Evolutionary conservation across 2,888 invertebrate species (phyloP).

Genomic region (Achlya flavicornis): DNA sequence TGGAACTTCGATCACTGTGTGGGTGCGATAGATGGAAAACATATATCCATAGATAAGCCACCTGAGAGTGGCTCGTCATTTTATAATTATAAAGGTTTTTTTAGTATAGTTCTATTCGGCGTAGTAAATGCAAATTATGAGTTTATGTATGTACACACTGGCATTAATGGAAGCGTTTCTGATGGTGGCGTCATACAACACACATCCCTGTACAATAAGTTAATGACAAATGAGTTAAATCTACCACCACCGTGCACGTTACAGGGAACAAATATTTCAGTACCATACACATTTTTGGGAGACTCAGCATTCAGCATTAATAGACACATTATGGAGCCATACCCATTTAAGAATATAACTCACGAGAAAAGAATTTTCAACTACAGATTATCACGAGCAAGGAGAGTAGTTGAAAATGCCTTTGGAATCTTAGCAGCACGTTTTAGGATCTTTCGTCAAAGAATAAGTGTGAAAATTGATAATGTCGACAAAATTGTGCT

Average conservation of each 20-base stretch:
- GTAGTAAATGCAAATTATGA: constrained; percentile 17
- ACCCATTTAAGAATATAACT: constrained; percentile 21
- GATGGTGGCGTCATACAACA: constrained; percentile 33
- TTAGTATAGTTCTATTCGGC: constrained; percentile 30
- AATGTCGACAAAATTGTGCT: constrained; percentile 21
- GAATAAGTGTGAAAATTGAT: constrained; percentile 22
- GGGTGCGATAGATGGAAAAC: constrained; percentile 27
- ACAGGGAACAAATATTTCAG: constrained; percentile 23
- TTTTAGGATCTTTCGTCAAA: constrained; percentile 16
- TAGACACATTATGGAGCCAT: constrained; percentile 25
- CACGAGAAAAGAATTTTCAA: constrained; percentile 10
- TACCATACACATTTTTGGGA: constrained; percentile 23
- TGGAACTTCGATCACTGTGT: constrained; percentile 43
- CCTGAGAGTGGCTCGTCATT: constrained; percentile 19
- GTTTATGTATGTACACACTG: constrained; percentile 34
- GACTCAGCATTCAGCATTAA: constrained; percentile 21
- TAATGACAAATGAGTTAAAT: constrained; percentile 19
- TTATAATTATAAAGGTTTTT: constrained; percentile 24
- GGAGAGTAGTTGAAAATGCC: constrained; percentile 12
- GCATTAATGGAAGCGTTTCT: constrained; percentile 35
- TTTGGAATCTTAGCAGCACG: constrained; percentile 18
- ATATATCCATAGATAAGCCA: constrained; percentile 23
- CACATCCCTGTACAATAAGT: constrained; percentile 25
- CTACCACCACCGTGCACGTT: constrained; percentile 16
- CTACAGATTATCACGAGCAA: background rate